A percentile compares a stretch with the other conserved stretches of the same genome.
Evolutionary conservation across 1,140 invertebrate genomes (phyloP).

Genomic region (Philaenus spumarius): DNA sequence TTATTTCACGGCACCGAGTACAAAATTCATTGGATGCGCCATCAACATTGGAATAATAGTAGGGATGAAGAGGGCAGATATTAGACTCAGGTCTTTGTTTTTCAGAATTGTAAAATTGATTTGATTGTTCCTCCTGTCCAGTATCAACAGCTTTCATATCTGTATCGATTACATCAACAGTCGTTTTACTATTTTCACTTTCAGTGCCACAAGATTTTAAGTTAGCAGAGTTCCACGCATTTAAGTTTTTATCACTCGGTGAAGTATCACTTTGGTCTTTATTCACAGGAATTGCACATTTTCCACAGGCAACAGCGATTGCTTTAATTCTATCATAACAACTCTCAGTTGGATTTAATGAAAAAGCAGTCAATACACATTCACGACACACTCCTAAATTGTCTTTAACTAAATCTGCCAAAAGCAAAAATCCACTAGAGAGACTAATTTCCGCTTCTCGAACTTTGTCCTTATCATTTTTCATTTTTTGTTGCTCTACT

Average conservation of each 20-base stretch:
- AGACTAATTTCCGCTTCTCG: constrained; percentile 46
- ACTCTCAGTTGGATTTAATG: constrained; percentile 49
- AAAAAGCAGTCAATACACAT: constrained; percentile 58
- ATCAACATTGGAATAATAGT: too few relatives aligned
- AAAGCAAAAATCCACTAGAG: constrained; percentile 48
- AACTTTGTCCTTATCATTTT: constrained; percentile 45
- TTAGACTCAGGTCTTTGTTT: too few relatives aligned
- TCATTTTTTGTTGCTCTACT: constrained; percentile 57
- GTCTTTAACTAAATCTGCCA: constrained; percentile 46
- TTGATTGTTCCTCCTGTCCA: background rate
- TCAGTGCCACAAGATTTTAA: too few relatives aligned
- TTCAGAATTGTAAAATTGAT: too few relatives aligned
- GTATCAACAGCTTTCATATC: constrained; percentile 3
- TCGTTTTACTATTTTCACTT: too few relatives aligned
- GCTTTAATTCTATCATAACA: constrained; percentile 46
- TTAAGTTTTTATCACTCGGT: too few relatives aligned
- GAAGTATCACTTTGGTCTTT: too few relatives aligned
- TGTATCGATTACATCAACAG: too few relatives aligned
- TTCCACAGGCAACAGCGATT: constrained; percentile 16
- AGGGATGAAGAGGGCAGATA: too few relatives aligned
- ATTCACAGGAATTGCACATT: background rate
- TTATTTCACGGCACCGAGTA: too few relatives aligned
- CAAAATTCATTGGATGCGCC: too few relatives aligned
- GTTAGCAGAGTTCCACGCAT: too few relatives aligned
- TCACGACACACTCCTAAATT: constrained; percentile 51